Evolutionary conservation across 2,797 vertebrate species (phyloP), one percentile per base, ranked within the genome.

Genomic region (Emydoidea blandingii): DNA sequence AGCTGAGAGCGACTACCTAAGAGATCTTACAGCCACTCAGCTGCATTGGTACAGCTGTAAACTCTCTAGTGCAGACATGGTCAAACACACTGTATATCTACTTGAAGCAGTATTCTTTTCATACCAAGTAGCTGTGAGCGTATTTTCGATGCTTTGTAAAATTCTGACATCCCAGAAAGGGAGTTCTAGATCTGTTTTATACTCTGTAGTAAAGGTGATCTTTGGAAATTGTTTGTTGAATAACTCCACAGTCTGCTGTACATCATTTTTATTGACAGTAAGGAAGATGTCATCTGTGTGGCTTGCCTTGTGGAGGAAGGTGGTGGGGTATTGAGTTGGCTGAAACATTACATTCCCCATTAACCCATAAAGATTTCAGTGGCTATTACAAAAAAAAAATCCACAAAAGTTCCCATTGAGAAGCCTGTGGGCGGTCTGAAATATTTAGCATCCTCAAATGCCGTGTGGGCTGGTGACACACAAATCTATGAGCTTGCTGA

Each of bases 171-270:
- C 94, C 91, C 83, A 87, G 95, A 95, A 97, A 96, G 89, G 83
- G 87, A 98, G 95, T 96, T 97, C 95, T 95, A 87, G 91, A 54
- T 93, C 96, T 95, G 92, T 94, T 98, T 98, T 98, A 97, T 93
- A 95, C 2, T 65, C 53, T 88, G 87, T 91, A 97, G 94, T 98
- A 97, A 98, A 98, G 96, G 92, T 96, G 92, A 97, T 97, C 92
- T 97, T 97, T 95, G 95, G 96, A 98, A 98, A 96, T 76, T 93
- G 94, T 98, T 97, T 97, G 96, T 97, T 97, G 97, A 98, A 96
- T 96, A 98, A 97, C 97, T 96, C 95, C 25, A 1, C 31, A 29
- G 91, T 90, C 92, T 90, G 94, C 83, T 86, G 83, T 95, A 93
- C 76, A 97, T 98, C 96, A 97, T 89, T 98, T 98, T 98, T 97